A percentile compares a stretch with the other conserved stretches of the same genome.
These are phyloP conservation scores for Eonycteris spelaea DNA, from an alignment of 2,113 vertebrate genomes.

Conservation along the genomic window DNA sequence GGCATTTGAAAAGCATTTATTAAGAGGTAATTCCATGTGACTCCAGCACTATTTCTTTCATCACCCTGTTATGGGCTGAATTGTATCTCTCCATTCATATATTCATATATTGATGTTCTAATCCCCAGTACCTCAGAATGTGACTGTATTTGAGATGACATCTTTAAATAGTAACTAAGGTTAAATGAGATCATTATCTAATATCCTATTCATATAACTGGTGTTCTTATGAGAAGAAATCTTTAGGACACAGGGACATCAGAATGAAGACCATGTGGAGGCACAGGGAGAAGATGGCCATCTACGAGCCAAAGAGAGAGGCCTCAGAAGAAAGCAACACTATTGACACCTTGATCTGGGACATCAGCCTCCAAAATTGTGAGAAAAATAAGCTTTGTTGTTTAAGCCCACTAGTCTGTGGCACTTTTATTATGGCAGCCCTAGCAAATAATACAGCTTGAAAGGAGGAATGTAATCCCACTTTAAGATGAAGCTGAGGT, in stretches of 20 bases:
- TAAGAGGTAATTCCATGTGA: not conserved
- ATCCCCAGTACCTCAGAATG: not conserved
- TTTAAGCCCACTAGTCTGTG: not conserved
- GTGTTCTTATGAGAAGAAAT: not conserved
- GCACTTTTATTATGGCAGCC: not conserved
- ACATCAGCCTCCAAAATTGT: not conserved
- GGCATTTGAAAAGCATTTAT: not conserved
- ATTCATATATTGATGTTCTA: not conserved
- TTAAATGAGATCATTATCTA: not conserved
- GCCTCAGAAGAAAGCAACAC: not conserved
- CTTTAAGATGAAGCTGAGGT: not conserved
- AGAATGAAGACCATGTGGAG: not conserved
- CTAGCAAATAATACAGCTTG: not conserved
- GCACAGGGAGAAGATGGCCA: not conserved
- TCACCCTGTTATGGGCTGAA: not conserved
- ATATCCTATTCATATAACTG: not conserved
- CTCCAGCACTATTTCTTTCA: not conserved
- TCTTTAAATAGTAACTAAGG: not conserved
- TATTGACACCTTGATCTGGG: not conserved
- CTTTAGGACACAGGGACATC: not conserved
- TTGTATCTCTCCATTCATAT: not conserved
- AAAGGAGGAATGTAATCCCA: not conserved
- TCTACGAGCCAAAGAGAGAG: not conserved
- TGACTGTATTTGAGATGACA: not conserved
- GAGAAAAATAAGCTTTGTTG: not conserved